Evolutionary conservation across 2,113 vertebrate genomes (phyloP).

Genomic region (Oncorhynchus gorbuscha): DNA sequence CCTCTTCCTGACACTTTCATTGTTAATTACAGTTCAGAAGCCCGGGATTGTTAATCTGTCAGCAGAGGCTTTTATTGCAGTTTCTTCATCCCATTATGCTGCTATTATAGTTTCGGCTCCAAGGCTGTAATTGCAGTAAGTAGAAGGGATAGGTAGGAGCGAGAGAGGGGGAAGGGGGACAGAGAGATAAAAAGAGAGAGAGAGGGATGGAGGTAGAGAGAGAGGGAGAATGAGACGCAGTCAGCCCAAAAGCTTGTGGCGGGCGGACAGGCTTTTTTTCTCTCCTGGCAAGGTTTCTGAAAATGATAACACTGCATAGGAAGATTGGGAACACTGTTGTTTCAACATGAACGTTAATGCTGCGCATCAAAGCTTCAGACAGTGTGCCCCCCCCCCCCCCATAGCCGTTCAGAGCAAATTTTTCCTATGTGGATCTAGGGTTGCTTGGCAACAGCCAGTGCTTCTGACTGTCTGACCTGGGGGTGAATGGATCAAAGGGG

Average conservation of each 20-base stretch:
- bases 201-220: no score
- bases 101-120: constrained; percentile 75
- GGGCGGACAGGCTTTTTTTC: constrained; percentile 18
- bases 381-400: not conserved
- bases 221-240: constrained; percentile 39
- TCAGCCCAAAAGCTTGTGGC: constrained; percentile 60
- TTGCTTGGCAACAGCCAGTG: constrained; percentile 10
- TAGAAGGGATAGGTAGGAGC: constrained; percentile 68
- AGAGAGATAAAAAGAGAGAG: no score
- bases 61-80: constrained; percentile 75
- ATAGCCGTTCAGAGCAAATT: constrained; percentile 1
- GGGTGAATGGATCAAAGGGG: constrained; percentile 25
- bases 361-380: constrained; percentile 7
- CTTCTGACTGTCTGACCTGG: not conserved
- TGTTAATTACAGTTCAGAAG: constrained; percentile 77
- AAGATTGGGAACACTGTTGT: constrained; percentile 53
- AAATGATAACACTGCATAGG: constrained; percentile 55
- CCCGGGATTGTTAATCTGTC: constrained; percentile 77
- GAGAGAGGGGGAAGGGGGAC: not conserved
- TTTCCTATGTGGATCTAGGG: constrained; percentile 16
- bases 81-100: constrained; percentile 77
- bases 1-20: constrained; percentile 57
- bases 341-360: constrained; percentile 40
- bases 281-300: constrained; percentile 54
- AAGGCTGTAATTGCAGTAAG: constrained; percentile 77